phyloP scores from a whole-genome alignment of 2,888 invertebrate species.

The Diabrotica balteata region DNA sequence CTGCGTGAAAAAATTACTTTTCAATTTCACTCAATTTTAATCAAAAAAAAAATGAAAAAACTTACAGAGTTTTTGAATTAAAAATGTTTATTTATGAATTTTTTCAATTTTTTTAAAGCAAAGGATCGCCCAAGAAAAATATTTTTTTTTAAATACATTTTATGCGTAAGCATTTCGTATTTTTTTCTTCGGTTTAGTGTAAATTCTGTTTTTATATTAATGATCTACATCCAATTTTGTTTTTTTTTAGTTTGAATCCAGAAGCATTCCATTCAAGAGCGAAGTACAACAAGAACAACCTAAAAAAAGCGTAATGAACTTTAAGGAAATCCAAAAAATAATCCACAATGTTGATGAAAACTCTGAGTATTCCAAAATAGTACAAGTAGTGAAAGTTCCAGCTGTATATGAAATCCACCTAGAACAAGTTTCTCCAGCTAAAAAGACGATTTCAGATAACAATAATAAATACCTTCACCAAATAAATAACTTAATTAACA shows the following conservation, averaged over 20 bases:
- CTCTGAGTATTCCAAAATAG: slow-evolving; percentile 34
- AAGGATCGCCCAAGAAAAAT: too few relatives aligned
- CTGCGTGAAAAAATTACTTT: too few relatives aligned
- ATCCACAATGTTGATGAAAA: slow-evolving; percentile 28
- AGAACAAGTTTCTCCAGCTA: slow-evolving; percentile 30
- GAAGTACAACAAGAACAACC: not conserved
- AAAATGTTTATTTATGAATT: too few relatives aligned
- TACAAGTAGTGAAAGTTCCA: slow-evolving; percentile 47
- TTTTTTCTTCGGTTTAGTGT: too few relatives aligned
- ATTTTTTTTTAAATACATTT: too few relatives aligned
- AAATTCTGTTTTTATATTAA: too few relatives aligned
- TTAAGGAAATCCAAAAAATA: slow-evolving; percentile 34
- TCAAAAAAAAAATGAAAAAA: too few relatives aligned
- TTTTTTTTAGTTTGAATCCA: slow-evolving; percentile 4
- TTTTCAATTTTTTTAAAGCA: too few relatives aligned
- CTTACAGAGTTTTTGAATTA: too few relatives aligned
- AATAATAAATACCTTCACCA: slow-evolving; percentile 11
- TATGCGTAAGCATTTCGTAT: too few relatives aligned
- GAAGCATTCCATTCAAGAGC: not conserved
- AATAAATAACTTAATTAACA: slow-evolving; percentile 12
- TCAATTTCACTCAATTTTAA: too few relatives aligned
- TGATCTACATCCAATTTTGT: not conserved
- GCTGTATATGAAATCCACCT: slow-evolving; percentile 49
- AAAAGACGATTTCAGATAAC: not conserved
- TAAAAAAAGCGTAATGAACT: slow-evolving; percentile 15